These are phyloP conservation scores for Paratilapia polleni DNA, from an alignment of 2,113 vertebrate species.

Conservation along the genomic window DNA sequence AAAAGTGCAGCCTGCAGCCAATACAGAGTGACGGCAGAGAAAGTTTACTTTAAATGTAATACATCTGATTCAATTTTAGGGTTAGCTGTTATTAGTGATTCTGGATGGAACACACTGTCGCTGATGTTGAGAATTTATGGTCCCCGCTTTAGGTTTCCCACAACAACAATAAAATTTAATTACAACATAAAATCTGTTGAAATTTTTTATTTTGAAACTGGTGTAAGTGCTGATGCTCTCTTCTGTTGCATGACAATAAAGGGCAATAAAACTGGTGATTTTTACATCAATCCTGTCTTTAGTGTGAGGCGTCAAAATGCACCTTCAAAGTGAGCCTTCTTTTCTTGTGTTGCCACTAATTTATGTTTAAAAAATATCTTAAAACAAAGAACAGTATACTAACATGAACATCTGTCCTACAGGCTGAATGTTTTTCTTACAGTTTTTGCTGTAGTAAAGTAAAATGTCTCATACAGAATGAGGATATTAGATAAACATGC, in stretches of 20 bases:
- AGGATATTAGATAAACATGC: slow-evolving; percentile 34
- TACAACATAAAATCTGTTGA: not conserved
- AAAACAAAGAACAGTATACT: not conserved
- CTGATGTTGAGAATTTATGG: not conserved
- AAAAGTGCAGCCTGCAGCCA: not conserved
- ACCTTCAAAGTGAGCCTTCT: not conserved
- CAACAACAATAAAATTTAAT: slow-evolving; percentile 4
- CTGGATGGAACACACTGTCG: not conserved
- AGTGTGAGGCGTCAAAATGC: not conserved
- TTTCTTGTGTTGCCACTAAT: not conserved
- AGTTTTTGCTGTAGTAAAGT: not conserved
- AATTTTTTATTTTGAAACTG: not conserved
- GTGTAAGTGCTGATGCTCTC: not conserved
- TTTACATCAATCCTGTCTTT: not conserved
- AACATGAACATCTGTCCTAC: not conserved
- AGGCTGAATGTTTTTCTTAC: not conserved
- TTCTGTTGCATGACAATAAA: not conserved
- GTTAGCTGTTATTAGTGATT: not conserved
- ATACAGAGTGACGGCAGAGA: not conserved
- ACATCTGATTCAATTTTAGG: not conserved
- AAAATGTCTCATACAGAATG: not conserved
- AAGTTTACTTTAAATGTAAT: not conserved
- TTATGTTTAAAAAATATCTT: not conserved
- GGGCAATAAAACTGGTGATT: not conserved
- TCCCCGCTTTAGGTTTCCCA: not conserved